Evolutionary conservation across 2,888 invertebrate species (phyloP).

Genomic region (Platypus cylindrus): DNA sequence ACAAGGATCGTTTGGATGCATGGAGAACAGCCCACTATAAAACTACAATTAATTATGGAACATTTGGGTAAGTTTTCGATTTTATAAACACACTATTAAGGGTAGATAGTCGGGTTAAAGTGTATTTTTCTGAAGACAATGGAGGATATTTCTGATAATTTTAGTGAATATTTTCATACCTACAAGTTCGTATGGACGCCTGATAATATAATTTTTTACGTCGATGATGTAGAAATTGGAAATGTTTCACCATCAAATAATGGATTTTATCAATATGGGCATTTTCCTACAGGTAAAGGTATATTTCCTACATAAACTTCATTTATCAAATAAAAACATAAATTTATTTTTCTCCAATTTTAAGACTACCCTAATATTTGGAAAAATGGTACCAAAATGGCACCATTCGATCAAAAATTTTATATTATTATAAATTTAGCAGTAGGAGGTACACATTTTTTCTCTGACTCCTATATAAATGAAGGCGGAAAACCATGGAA

Average conservation of each 20-base stretch:
- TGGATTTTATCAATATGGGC: slow-evolving; percentile 9
- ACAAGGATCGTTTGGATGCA: slow-evolving; percentile 40
- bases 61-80: no score
- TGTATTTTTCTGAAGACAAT: no score
- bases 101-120: no score
- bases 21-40: slow-evolving; percentile 34
- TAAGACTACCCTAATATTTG: slow-evolving; percentile 46
- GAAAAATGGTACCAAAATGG: slow-evolving; percentile 41
- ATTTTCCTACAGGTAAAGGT: slow-evolving; percentile 6
- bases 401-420: slow-evolving; percentile 58
- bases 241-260: slow-evolving; percentile 37
- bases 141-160: no score
- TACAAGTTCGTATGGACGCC: slow-evolving; percentile 56
- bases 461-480: slow-evolving; percentile 46
- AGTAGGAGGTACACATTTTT: slow-evolving; percentile 50
- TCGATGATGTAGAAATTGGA: slow-evolving; percentile 43
- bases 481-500: slow-evolving; percentile 44
- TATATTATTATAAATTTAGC: slow-evolving; percentile 44
- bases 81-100: no score
- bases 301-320: no score
- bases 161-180: slow-evolving; percentile 51
- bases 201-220: slow-evolving; percentile 37
- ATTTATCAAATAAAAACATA: no score
- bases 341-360: no score
- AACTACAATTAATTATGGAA: no score